phyloP scores from a whole-genome alignment of 2,113 vertebrate species.

The Chamaea fasciata region DNA sequence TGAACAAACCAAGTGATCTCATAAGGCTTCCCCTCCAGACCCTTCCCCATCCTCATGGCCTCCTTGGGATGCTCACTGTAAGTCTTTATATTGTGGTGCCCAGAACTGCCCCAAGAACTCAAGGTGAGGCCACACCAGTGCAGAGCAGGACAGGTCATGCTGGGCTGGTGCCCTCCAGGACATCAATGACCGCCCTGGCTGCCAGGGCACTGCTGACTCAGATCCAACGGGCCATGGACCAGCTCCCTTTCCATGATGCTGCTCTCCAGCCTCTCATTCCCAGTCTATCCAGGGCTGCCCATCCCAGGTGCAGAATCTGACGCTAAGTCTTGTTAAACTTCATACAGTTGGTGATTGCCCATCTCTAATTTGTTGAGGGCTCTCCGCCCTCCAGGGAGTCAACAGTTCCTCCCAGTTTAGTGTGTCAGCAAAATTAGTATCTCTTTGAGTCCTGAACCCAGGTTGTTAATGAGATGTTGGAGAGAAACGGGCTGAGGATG shows the following conservation, averaged over 20 bases:
- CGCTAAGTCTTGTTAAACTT: background rate
- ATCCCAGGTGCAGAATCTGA: background rate
- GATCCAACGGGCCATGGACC: fast-evolving
- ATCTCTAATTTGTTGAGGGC: background rate
- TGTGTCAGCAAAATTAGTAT: background rate
- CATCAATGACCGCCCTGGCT: fast-evolving
- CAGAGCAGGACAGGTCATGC: background rate
- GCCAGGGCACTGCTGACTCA: background rate
- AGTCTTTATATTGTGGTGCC: background rate
- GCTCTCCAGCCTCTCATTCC: background rate
- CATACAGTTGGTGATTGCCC: background rate
- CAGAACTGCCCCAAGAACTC: background rate
- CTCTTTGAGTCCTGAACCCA: background rate
- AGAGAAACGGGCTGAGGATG: background rate
- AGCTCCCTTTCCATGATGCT: background rate
- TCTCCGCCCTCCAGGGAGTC: background rate
- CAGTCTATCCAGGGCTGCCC: background rate
- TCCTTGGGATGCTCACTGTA: background rate
- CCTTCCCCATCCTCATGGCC: background rate
- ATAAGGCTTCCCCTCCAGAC: background rate
- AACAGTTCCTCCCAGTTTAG: background rate
- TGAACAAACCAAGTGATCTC: background rate
- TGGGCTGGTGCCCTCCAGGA: background rate
- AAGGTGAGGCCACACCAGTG: background rate
- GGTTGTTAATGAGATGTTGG: background rate